phyloP scores from a whole-genome alignment of 2,113 vertebrate genomes.

The Petaurus breviceps region DNA sequence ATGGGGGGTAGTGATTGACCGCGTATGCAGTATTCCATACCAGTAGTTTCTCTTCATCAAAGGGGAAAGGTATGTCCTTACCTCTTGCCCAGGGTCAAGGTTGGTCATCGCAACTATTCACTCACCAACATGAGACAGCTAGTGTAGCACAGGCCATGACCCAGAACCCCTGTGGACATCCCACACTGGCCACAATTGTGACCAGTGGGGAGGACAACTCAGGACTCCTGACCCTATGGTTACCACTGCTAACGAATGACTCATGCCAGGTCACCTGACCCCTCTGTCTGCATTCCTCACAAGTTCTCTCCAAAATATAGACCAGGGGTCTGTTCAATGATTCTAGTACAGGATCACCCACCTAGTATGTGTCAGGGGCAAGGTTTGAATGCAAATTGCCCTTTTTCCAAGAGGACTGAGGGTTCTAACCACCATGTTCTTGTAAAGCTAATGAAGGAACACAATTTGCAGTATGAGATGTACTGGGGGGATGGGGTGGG shows the following conservation, averaged over 20 bases:
- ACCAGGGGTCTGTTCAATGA: background rate
- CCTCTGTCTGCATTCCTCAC: background rate
- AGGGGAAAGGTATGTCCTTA: background rate
- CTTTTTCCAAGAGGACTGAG: background rate
- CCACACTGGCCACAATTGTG: background rate
- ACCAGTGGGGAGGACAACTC: background rate
- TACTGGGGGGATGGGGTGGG: background rate
- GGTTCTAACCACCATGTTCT: background rate
- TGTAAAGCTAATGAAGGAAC: background rate
- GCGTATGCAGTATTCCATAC: background rate
- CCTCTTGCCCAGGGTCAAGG: background rate
- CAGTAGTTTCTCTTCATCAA: background rate
- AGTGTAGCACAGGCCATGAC: background rate
- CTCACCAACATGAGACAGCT: background rate
- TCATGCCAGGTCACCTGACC: background rate
- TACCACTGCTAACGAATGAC: background rate
- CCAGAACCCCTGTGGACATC: background rate
- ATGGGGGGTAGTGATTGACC: background rate
- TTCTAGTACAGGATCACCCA: background rate
- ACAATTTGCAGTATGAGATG: background rate
- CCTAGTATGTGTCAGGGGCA: background rate
- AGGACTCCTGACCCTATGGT: background rate
- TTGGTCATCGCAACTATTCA: background rate
- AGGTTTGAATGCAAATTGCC: background rate
- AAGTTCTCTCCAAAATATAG: background rate